Base-by-base conservation (phyloP, 2,888 invertebrate species). In the Eueremaeus valkanovi region DNA sequence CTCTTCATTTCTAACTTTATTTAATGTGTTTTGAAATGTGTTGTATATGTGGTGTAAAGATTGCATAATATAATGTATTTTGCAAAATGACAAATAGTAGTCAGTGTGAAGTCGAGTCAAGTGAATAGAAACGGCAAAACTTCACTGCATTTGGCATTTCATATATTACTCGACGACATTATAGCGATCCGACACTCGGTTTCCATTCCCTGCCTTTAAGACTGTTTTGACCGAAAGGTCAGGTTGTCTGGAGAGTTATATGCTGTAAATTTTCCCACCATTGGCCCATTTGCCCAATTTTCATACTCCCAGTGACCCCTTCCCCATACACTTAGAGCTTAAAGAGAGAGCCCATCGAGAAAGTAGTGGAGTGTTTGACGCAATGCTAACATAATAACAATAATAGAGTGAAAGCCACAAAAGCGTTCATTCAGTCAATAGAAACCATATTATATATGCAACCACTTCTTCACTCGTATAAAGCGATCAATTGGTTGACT, bases 191-290 rank as follows among this genome's bases (percentile, higher is more conserved):
- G 8, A 9, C 51, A 9, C 21, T 51, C 51, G 21, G 51, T 21
- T 21, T 51, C 18, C 51, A 8, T 11, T 36, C 36, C 36, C 36
- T 11, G 36, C 36, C 51, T 51, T n/a, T 68, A 11, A 36, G 40
- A 68, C 68, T 68, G 42, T 68, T 68, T 31, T 68, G 36, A 68
- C 40, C 68, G 21, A 33, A 68, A 68, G 68, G 68, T 68, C 68
- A 68, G 68, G 68, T 40, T 68, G 68, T 68, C 68, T 68, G 68
- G 24, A 40, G 42, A n/a, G n/a, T n/a, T 3, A 16, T 29, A 29
- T 63, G 58, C 58, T 33, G 13, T 33, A 36, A 29, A 31, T 63
- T 58, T 58, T 8, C 58, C 58, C 58, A 8, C 11, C 11, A 58
- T 24, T 36, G 18, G 36, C 40, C 61, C 61, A 16, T 61, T 63